Evolutionary conservation across 2,888 invertebrate species (phyloP).

Genomic region (Drosophila borealis): DNA sequence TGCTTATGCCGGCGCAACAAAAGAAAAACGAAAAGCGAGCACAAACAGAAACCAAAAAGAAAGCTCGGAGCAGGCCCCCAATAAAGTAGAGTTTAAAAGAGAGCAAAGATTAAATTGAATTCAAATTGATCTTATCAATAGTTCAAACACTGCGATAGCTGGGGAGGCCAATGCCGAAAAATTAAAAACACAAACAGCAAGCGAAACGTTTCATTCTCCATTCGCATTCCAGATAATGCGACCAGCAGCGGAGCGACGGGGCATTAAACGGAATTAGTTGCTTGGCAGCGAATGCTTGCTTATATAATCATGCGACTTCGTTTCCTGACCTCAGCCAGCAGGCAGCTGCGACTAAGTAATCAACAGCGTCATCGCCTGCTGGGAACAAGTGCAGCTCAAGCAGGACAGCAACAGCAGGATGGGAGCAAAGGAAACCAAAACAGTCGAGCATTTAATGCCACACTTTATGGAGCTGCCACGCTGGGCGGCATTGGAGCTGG

Average conservation of each 20-base stretch:
- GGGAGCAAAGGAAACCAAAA: background rate
- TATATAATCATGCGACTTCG: conserved; percentile 47
- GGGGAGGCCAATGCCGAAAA: conserved; percentile 28
- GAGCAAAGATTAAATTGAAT: conserved; percentile 15
- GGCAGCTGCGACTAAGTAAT: conserved; percentile 19
- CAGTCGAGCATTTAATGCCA: background rate
- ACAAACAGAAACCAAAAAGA: conserved; percentile 20
- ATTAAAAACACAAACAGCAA: conserved; percentile 3
- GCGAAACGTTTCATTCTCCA: conserved; percentile 12
- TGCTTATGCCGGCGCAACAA: conserved; percentile 14
- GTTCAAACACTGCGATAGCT: conserved; percentile 24
- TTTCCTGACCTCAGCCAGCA: conserved; percentile 25
- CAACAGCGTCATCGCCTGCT: conserved; percentile 29
- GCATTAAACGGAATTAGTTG: conserved; percentile 22
- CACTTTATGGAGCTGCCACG: conserved; percentile 27
- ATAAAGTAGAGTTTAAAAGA: conserved; percentile 4
- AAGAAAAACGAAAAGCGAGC: background rate
- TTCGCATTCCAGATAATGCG: conserved; percentile 32
- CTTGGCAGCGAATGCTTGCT: conserved; percentile 13
- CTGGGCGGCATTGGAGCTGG: conserved; percentile 65
- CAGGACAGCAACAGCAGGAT: conserved; percentile 1
- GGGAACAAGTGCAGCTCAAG: conserved; percentile 9
- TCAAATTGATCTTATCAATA: conserved; percentile 42
- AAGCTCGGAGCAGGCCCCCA: conserved; percentile 19
- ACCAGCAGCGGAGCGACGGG: background rate